Conservation (phyloP, 2,888 invertebrate species). For the Opisthograptis luteolata region DNA sequence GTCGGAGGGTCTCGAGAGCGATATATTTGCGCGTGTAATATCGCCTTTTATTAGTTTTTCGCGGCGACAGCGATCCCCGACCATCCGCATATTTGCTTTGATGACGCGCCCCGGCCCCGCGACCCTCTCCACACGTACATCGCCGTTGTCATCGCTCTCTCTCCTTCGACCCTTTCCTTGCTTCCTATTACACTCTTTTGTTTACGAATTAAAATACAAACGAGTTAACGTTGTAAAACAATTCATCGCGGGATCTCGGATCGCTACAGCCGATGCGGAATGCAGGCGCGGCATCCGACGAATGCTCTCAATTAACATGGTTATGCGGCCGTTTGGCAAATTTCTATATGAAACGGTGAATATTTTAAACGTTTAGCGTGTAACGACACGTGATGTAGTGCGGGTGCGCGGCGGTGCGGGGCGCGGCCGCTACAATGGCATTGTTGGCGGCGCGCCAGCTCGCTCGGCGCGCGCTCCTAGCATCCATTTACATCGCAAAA, state of each 20-base stretch:
- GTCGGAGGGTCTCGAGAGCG: conserved; percentile 33
- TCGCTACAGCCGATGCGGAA: conserved; percentile 42
- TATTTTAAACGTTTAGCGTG: conserved; percentile 50
- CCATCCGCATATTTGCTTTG: conserved; percentile 63
- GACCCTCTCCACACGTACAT: conserved; percentile 1
- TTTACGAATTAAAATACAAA: conserved; percentile 54
- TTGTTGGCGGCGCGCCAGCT: conserved; percentile 52
- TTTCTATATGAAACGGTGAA: conserved; percentile 63
- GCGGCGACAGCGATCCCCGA: conserved; percentile 63
- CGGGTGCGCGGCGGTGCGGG: conserved; percentile 13
- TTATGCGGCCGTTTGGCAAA: conserved; percentile 59
- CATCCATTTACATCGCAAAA: conserved; percentile 35
- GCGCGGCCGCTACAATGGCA: conserved; percentile 40
- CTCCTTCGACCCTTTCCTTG: conserved; percentile 38
- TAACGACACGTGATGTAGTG: conserved; percentile 47
- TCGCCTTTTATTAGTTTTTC: conserved; percentile 80
- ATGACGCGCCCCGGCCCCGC: conserved; percentile 35
- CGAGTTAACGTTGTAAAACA: conserved; percentile 45
- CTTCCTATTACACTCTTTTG: conserved; percentile 48
- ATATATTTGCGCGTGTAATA: conserved; percentile 68
- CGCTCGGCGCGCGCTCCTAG: conserved; percentile 27
- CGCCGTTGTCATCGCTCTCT: conserved; percentile 35
- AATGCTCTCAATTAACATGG: conserved; percentile 64
- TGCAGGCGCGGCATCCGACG: conserved; percentile 50
- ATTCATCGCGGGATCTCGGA: conserved; percentile 30